Evolutionary conservation across 2,797 vertebrate species (phyloP), one percentile per base, ranked within the genome.

Genomic region (Halcyon smyrnensis): DNA sequence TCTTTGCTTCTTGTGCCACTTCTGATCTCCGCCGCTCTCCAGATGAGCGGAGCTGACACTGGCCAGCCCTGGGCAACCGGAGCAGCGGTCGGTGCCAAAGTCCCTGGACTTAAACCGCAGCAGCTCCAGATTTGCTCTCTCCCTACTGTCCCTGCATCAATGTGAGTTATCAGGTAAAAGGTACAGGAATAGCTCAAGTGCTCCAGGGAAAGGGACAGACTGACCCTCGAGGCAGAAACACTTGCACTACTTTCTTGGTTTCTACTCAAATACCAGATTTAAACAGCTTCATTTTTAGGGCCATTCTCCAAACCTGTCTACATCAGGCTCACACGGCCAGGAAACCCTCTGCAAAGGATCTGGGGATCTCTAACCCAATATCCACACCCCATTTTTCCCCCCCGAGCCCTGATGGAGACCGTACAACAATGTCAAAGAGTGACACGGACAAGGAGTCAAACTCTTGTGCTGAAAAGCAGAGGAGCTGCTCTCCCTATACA

Each of bases 31-130:
- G 0, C 30, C 2, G 2, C 69, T 21, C 59, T 11, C 10, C 39
- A 8, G 57, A 36, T 2, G 43, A 48, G 63, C 20, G 0, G 50
- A 34, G 25, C 2, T 21, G 73, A 21, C 41, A 16, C 24, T 3
- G 1, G 34, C 7, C 19, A 1, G 43, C 50, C 67, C 57, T 2
- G 0, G 1, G 28, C 0, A 0, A 34, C 24, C 0, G 41, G 57
- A 57, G 83, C 46, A 10, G 73, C 65, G 77, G 5, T 53, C 1
- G 0, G 65, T 14, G 56, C 1, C 1, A 34, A 70, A 8, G 20
- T 34, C 2, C 5, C 23, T 27, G 16, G 2, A 1, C 1, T n/a
- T 5, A 1, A 28, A 45, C 41, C 2, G 1, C 53, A 12, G 41
- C 1, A 8, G 19, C 25, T 71, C 13, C 30, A 5, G 67, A 12